Evolutionary conservation across 1,140 invertebrate species (phyloP), one percentile per base, ranked within the genome.

Genomic region (Pachyrhynchus sulphureomaculatus): DNA sequence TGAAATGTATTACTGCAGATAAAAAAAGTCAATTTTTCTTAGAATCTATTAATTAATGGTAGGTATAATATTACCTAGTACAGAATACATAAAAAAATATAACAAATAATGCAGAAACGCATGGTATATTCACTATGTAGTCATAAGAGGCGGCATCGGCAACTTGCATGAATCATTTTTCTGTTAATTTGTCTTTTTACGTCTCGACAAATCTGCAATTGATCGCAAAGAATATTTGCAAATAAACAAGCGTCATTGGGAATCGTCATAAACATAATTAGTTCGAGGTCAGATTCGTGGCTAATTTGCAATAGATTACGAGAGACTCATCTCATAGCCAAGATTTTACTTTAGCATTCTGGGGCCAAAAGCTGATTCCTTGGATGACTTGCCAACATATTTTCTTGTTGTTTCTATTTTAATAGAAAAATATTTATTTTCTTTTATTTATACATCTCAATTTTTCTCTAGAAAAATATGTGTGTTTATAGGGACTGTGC

Each of bases 201-300:
- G 54, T 41, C 42, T 34, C 54, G 15, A 17, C 42, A 41, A 36
- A 34, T 23, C 24, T 36, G 52, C 41, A 42, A 44, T 44, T 36
- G 52, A 17, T 32, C 24, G 26, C 54, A 26, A 45, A 57, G 44
- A 57, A 41, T 21, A 57, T 47, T 21, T 47, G 54, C 20, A 21
- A 36, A 47, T 45, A 39, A 59, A 59, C 45, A 42, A 49, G 56
- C 47, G 56, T 59, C 47, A 51, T 51, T 1, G 12, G 34, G 15
- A 39, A 41, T 59, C 56, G 56, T 59, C 56, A 51, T 42, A 29
- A 37, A 42, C 47, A 59, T 49, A 59, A 59, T 59, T 59, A 59
- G 44, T 49, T 39, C 56, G 47, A 59, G 56, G 56, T 23, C 56
- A 26, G 5, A n/a, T 9, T 21, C 15, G 36, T 58, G 18, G 21